Percentiles rank a stretch among this genome's conserved stretches.
Evolutionary conservation across 2,888 invertebrate species (phyloP).

Genomic region (Drosophila yooni): DNA sequence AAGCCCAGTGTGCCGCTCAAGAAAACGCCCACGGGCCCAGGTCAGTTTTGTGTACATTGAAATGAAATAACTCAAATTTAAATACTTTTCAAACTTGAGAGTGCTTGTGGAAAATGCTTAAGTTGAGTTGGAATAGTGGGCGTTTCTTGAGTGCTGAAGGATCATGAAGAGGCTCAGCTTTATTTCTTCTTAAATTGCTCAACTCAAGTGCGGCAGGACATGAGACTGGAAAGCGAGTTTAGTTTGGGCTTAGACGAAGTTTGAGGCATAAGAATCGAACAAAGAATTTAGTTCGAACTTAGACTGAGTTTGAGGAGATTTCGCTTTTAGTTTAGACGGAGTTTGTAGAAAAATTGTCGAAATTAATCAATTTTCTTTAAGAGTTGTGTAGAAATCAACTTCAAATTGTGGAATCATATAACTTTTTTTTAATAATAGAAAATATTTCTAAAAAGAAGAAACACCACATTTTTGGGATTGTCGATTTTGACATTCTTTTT

Average conservation of each 20-base stretch:
- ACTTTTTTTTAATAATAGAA: neutral
- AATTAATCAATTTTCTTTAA: too few relatives aligned
- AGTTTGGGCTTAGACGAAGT: neutral
- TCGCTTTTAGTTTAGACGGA: too few relatives aligned
- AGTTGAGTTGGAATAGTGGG: neutral
- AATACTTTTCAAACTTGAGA: neutral
- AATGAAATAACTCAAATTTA: constrained; percentile 28
- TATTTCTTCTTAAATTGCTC: neutral
- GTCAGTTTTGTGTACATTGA: constrained; percentile 52
- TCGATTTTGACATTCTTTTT: too few relatives aligned
- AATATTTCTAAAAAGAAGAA: neutral
- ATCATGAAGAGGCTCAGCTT: neutral
- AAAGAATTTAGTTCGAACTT: too few relatives aligned
- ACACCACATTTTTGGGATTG: too few relatives aligned
- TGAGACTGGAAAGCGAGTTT: neutral
- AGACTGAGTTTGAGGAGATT: too few relatives aligned
- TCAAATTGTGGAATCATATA: neutral
- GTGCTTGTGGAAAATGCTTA: neutral
- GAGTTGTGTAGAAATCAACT: neutral
- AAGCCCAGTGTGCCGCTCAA: constrained; percentile 89
- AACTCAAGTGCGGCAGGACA: neutral
- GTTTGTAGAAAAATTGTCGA: too few relatives aligned
- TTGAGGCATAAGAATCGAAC: too few relatives aligned
- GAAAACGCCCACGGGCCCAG: constrained; percentile 88
- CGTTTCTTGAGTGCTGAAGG: neutral